Evolutionary conservation across 2,113 vertebrate genomes (phyloP).

Genomic region (Gallinago media): DNA sequence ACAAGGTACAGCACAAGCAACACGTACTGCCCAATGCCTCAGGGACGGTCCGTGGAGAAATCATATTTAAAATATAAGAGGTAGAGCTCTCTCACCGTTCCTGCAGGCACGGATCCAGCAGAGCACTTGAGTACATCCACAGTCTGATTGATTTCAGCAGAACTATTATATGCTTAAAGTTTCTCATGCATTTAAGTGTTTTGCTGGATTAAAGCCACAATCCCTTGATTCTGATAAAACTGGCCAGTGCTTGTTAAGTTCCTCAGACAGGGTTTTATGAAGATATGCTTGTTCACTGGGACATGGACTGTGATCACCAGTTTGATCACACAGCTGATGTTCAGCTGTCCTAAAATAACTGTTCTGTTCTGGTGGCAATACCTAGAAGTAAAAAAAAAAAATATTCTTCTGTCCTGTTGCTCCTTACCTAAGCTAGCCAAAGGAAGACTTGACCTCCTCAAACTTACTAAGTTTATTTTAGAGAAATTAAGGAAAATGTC

Average conservation of each 20-base stretch:
- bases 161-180: slow-evolving; percentile 8
- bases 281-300: neutral
- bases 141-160: slow-evolving; percentile 17
- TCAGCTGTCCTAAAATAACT: neutral
- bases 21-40: neutral
- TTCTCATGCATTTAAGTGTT: slow-evolving; percentile 50
- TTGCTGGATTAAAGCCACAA: slow-evolving; percentile 54
- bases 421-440: neutral
- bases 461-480: neutral
- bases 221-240: slow-evolving; percentile 23
- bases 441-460: neutral
- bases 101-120: slow-evolving; percentile 26
- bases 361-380: neutral
- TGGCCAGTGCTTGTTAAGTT: neutral
- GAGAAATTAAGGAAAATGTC: neutral
- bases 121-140: neutral
- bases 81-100: neutral
- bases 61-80: neutral
- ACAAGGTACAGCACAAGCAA: neutral
- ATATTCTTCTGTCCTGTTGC: neutral
- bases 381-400: neutral
- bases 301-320: neutral
- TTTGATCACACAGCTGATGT: slow-evolving; percentile 5
- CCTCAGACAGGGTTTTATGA: neutral
- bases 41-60: neutral